Evolutionary conservation across 2,888 invertebrate genomes (phyloP).

Genomic region (Rotaria sp.): DNA sequence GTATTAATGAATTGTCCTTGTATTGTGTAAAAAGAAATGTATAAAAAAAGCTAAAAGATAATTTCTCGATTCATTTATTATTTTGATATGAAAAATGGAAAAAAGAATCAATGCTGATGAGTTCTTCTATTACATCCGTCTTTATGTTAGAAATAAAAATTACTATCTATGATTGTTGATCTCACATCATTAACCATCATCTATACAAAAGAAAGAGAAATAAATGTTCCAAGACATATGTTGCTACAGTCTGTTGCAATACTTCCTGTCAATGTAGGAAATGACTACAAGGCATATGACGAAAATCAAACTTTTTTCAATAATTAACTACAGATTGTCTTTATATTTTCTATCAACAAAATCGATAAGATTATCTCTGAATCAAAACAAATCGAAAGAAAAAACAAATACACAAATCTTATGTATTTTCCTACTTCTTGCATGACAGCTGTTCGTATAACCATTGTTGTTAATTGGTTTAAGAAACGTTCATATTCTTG

Average conservation of each 20-base stretch:
- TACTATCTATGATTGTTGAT: not conserved
- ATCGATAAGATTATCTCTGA: not conserved
- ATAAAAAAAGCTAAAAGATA: too few relatives aligned
- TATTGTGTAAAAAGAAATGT: too few relatives aligned
- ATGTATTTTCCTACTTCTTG: not conserved
- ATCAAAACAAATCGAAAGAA: not conserved
- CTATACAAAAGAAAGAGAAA: not conserved
- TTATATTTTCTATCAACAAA: not conserved
- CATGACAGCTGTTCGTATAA: not conserved
- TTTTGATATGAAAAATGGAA: not conserved
- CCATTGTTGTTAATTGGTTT: not conserved
- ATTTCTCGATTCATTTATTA: not conserved
- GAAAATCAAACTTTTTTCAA: not conserved
- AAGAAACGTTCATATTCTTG: not conserved
- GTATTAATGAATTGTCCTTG: too few relatives aligned
- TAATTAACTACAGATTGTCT: not conserved
- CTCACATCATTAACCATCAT: not conserved
- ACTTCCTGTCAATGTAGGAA: not conserved
- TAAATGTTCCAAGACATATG: not conserved
- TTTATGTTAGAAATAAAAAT: not conserved
- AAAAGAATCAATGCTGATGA: not conserved
- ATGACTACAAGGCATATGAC: not conserved
- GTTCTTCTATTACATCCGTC: not conserved
- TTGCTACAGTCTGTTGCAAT: not conserved
- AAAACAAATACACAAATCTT: not conserved